Evolutionary conservation across 2,888 invertebrate genomes (phyloP), one percentile per base, ranked within the genome.

Genomic region (Dione juno): DNA sequence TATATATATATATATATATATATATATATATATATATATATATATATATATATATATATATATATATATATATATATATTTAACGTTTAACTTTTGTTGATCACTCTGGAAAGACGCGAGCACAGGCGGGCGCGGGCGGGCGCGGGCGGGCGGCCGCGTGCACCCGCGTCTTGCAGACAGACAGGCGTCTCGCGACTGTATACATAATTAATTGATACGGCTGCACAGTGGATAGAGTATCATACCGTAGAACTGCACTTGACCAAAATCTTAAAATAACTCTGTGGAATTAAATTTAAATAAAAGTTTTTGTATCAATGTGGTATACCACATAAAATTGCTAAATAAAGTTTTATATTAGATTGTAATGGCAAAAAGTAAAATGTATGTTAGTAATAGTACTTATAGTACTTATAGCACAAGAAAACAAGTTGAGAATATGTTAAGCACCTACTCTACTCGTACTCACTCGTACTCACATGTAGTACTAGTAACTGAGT

Each of bases 131-230:
- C 50, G 65, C 41, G 16, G 16, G 16, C 43, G 41, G 52, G 1
- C n/a, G 21, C 13, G 57, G 35, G 57, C 40, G 57, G 58, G 52
- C 19, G 35, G n/a, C 16, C 41, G 41, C 66, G 52, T 35, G 69
- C 65, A 53, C 19, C 21, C 48, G 48, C 57, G 54, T 45, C 37
- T 21, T 48, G 57, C 57, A 69, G 69, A 69, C 69, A 52, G 68
- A 63, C 63, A 53, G 68, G 68, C 68, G 68, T 63, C 68, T 40
- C 58, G 52, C 63, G 67, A 37, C 52, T 53, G 59, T 61, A 68
- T 68, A 35, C 61, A 63, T 63, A 68, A 63, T 68, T 63, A 68
- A 54, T 63, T 16, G 53, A 50, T 28, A 8, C 21, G 35, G 68
- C 53, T 41, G 52, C 35, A 68, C 43, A 63, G 50, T 50, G 19